Conservation (phyloP, 2,888 invertebrate species). For the Phortica magna region DNA sequence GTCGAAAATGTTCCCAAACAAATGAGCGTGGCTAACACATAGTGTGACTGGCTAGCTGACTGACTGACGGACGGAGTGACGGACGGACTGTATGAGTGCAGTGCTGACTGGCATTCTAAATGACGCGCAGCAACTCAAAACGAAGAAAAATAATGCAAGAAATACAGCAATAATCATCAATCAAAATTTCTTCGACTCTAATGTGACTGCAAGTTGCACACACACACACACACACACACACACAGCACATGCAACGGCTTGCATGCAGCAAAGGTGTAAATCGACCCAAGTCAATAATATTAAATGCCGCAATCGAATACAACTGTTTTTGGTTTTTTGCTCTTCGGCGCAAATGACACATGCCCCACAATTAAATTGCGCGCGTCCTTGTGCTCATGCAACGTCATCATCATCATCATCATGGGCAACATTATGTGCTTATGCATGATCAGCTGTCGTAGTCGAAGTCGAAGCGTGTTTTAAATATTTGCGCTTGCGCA, state of each 20-base stretch:
- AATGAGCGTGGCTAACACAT: neutral
- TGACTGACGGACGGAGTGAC: constrained; percentile 25
- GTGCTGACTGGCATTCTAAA: neutral
- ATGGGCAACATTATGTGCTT: too few relatives aligned
- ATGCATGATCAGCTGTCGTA: constrained; percentile 13
- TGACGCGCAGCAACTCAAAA: constrained; percentile 6
- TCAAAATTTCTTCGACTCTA: constrained; percentile 54
- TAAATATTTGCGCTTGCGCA: constrained; percentile 34
- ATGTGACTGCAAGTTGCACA: constrained; percentile 49
- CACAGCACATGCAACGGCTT: neutral
- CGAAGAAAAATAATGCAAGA: constrained; percentile 11
- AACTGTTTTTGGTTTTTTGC: neutral
- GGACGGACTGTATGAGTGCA: constrained; percentile 28
- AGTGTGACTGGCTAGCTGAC: neutral
- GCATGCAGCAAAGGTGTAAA: constrained; percentile 1
- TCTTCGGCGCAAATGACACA: neutral
- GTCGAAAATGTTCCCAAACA: neutral
- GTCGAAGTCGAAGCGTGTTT: constrained; percentile 16
- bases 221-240: neutral
- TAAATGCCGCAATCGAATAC: neutral
- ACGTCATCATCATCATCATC: neutral
- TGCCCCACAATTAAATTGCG: constrained; percentile 11
- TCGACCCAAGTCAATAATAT: neutral
- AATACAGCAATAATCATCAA: constrained; percentile 51
- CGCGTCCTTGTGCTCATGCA: constrained; percentile 8